phyloP scores from a whole-genome alignment of 2,797 vertebrate genomes.

The Lacerta viridis region DNA sequence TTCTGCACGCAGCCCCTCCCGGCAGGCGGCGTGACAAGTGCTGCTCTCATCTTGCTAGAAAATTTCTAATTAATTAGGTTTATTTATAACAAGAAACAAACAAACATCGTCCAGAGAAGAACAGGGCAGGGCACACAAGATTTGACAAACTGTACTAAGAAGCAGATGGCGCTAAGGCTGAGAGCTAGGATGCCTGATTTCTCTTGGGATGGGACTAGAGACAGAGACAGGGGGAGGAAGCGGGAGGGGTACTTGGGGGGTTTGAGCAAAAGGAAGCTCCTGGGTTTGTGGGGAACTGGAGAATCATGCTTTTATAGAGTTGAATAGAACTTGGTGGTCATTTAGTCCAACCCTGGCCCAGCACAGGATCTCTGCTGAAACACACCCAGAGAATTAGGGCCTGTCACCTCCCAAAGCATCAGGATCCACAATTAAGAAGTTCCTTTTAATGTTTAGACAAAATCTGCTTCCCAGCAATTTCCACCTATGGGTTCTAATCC shows the following conservation, averaged over 20 bases:
- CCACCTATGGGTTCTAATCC: too few species aligned
- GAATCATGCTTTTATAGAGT: background rate
- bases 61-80: slow-evolving; percentile 59
- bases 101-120: slow-evolving; percentile 53
- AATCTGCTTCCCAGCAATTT: too few species aligned
- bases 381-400: too few species aligned
- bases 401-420: too few species aligned
- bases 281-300: slow-evolving; percentile 15
- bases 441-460: too few species aligned
- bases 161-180: slow-evolving; percentile 38
- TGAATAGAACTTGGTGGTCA: background rate
- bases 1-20: background rate
- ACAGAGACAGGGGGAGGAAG: slow-evolving; percentile 44
- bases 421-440: too few species aligned
- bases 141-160: slow-evolving; percentile 42
- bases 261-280: slow-evolving; percentile 58
- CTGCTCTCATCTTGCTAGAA: slow-evolving; percentile 37
- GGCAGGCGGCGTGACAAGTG: slow-evolving; percentile 44
- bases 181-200: slow-evolving; percentile 58
- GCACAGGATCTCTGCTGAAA: background rate
- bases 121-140: slow-evolving; percentile 45
- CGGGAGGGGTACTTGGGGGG: slow-evolving; percentile 53
- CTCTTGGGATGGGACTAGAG: slow-evolving; percentile 9
- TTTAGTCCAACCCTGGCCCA: background rate
- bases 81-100: slow-evolving; percentile 59